phyloP scores from a whole-genome alignment of 2,113 vertebrate species.

The Megaceryle maxima region DNA sequence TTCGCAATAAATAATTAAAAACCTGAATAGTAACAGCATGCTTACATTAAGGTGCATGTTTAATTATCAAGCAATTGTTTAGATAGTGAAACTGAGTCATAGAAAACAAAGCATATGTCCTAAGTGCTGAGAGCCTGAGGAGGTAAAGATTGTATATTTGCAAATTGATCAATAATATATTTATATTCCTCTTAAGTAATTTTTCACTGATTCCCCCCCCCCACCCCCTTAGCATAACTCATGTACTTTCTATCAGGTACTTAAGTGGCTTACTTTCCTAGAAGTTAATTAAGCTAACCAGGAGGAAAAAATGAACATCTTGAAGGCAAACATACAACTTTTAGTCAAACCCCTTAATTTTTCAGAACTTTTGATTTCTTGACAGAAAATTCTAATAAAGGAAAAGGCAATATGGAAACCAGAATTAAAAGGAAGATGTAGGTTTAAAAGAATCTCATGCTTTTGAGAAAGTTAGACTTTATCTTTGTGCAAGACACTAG shows the following conservation, averaged over 20 bases:
- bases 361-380: background rate
- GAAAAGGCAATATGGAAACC: background rate
- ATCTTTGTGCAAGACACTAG: background rate
- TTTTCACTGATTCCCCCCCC: background rate
- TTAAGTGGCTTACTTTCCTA: background rate
- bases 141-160: background rate
- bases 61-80: background rate
- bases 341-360: background rate
- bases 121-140: background rate
- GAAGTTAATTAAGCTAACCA: background rate
- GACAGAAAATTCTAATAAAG: background rate
- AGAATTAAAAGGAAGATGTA: background rate
- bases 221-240: background rate
- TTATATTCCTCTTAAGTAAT: background rate
- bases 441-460: background rate
- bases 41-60: background rate
- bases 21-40: background rate
- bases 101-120: background rate
- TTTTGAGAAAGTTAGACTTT: background rate
- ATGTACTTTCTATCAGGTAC: background rate
- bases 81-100: background rate
- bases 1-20: background rate
- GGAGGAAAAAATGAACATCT: background rate
- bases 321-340: background rate
- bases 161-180: background rate